These are phyloP conservation scores for Drosophila pseudotalamancana DNA, from an alignment of 2,888 invertebrate genomes.

Conservation along the genomic window DNA sequence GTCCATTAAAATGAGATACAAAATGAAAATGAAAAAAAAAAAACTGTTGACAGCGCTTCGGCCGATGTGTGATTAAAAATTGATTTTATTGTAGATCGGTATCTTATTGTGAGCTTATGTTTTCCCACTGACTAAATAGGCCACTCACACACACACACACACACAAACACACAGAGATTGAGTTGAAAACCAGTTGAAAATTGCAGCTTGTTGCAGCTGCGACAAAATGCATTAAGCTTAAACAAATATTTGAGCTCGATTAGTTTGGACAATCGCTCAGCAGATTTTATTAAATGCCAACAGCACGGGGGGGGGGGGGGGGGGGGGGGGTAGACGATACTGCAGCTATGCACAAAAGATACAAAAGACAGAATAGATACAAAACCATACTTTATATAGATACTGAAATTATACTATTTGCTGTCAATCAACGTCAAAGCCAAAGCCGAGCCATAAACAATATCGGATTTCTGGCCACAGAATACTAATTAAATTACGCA, in stretches of 20 bases:
- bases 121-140: conserved; percentile 63
- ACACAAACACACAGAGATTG: background rate
- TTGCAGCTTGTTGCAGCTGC: conserved; percentile 29
- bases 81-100: conserved; percentile 54
- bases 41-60: conserved; percentile 31
- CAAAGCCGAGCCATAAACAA: conserved; percentile 78
- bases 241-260: conserved; percentile 39
- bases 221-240: conserved; percentile 24
- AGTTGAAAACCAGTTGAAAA: conserved; percentile 30
- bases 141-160: conserved; percentile 20
- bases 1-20: conserved; percentile 5
- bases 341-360: conserved; percentile 5
- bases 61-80: conserved; percentile 53
- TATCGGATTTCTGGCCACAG: conserved; percentile 81
- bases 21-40: background rate
- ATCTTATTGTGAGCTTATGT: conserved; percentile 53
- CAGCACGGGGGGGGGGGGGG: background rate
- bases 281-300: conserved; percentile 37
- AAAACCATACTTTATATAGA: conserved; percentile 24
- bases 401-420: conserved; percentile 68
- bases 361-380: conserved; percentile 6
- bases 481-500: conserved; percentile 81
- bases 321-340: background rate
- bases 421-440: conserved; percentile 81
- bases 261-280: conserved; percentile 43